Conservation (phyloP, 2,113 vertebrate species). For the Tautogolabrus adspersus region DNA sequence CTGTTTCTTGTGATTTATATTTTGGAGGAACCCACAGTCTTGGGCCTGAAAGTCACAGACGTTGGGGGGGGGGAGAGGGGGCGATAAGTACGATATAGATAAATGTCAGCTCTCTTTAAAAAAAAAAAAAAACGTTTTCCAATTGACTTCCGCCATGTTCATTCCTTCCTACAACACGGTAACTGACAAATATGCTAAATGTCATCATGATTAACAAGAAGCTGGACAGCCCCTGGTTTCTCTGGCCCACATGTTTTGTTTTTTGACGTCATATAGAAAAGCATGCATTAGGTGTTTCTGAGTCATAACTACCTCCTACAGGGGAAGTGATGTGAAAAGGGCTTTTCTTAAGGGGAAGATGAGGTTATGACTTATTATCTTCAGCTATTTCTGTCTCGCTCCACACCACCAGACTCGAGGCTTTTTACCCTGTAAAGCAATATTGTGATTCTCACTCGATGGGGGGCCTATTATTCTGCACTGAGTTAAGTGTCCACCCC, state of each 20-base stretch:
- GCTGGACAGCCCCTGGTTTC: slow-evolving; percentile 20
- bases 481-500: slow-evolving; percentile 3
- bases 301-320: slow-evolving; percentile 66
- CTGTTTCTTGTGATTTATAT: not conserved
- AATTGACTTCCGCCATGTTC: not conserved
- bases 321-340: slow-evolving; percentile 38
- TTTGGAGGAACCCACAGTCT: no score
- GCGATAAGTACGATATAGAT: not conserved
- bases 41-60: not conserved
- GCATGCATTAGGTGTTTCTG: slow-evolving; percentile 50
- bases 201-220: slow-evolving; percentile 35
- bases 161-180: not conserved
- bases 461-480: slow-evolving; percentile 32
- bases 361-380: slow-evolving; percentile 53
- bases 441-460: slow-evolving; percentile 33
- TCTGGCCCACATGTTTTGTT: slow-evolving; percentile 33
- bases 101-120: not conserved
- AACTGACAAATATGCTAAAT: slow-evolving; percentile 38
- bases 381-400: slow-evolving; percentile 36
- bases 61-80: not conserved
- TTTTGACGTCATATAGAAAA: slow-evolving; percentile 42
- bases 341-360: slow-evolving; percentile 41
- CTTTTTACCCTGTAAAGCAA: slow-evolving; percentile 37
- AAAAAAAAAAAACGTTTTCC: not conserved
- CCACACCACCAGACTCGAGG: slow-evolving; percentile 1